Conservation (phyloP, 2,113 vertebrate species). For the Limanda limanda region DNA sequence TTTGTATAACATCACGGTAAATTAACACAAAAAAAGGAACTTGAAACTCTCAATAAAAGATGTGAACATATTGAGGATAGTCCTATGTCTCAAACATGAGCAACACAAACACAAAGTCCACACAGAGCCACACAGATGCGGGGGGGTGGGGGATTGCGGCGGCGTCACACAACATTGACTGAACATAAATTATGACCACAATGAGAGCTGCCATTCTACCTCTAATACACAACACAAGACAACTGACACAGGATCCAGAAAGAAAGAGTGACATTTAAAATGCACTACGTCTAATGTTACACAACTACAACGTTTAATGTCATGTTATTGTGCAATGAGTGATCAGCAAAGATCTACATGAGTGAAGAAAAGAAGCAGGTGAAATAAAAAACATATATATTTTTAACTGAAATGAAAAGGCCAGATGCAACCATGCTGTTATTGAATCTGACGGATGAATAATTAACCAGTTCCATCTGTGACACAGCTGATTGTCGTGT, state of each 20-base stretch:
- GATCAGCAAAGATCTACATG: slow-evolving; percentile 24
- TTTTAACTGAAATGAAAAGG: slow-evolving; percentile 33
- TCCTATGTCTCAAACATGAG: slow-evolving; percentile 7
- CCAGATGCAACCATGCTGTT: slow-evolving; percentile 78
- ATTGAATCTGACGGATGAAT: slow-evolving; percentile 11
- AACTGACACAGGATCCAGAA: slow-evolving; percentile 25
- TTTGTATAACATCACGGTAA: slow-evolving; percentile 5
- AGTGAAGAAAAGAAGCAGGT: slow-evolving; percentile 34
- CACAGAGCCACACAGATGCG: slow-evolving; percentile 8
- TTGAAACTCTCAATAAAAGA: too few relatives aligned
- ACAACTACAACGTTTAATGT: slow-evolving; percentile 29
- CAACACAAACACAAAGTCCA: slow-evolving; percentile 38
- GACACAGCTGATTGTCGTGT: slow-evolving; percentile 7
- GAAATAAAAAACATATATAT: slow-evolving; percentile 36
- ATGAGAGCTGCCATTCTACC: slow-evolving; percentile 2
- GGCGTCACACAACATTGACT: slow-evolving; percentile 29
- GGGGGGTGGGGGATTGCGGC: not conserved
- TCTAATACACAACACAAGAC: slow-evolving; percentile 25
- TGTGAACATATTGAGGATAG: too few relatives aligned
- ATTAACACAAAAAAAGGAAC: not conserved
- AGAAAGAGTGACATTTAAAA: not conserved
- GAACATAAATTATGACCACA: slow-evolving; percentile 42
- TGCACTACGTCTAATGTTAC: not conserved
- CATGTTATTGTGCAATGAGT: slow-evolving; percentile 22
- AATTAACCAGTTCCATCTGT: slow-evolving; percentile 3